Conservation (phyloP, 2,888 invertebrate species). For the Dioctria linearis region DNA sequence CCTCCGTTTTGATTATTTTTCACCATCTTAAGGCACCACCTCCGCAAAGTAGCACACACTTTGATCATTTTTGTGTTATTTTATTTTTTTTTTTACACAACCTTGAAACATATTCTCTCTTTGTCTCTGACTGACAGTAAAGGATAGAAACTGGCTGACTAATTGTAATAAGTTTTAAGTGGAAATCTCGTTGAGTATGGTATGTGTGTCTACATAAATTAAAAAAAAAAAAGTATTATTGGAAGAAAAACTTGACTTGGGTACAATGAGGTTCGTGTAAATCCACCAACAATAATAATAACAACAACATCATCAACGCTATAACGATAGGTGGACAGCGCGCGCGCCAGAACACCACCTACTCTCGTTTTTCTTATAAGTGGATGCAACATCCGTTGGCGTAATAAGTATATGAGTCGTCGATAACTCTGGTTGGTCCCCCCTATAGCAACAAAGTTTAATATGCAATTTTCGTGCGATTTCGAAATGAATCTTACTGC, state of each 20-base stretch:
- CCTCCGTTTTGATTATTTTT: constrained; percentile 30
- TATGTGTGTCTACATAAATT: neutral
- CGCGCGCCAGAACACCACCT: constrained; percentile 18
- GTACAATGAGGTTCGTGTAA: neutral
- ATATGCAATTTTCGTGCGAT: constrained; percentile 29
- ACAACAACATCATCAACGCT: neutral
- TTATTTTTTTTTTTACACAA: neutral
- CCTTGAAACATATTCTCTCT: constrained; percentile 31
- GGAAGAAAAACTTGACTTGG: constrained; percentile 23
- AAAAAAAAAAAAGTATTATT: constrained; percentile 1
- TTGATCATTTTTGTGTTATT: neutral
- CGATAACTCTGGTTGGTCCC: neutral
- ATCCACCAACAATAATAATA: neutral
- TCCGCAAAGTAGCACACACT: neutral
- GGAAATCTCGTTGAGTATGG: neutral
- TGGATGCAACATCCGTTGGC: constrained; percentile 41
- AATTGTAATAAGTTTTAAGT: neutral
- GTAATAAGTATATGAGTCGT: constrained; percentile 10
- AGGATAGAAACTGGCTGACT: neutral
- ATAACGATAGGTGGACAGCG: neutral
- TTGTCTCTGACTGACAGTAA: neutral
- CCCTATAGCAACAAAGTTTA: neutral
- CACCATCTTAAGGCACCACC: constrained; percentile 12
- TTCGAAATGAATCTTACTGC: constrained; percentile 39
- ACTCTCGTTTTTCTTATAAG: constrained; percentile 16